Percentiles rank a stretch among this genome's conserved stretches.
Evolutionary conservation across 2,113 vertebrate genomes (phyloP).

Genomic region (Colaptes auratus): DNA sequence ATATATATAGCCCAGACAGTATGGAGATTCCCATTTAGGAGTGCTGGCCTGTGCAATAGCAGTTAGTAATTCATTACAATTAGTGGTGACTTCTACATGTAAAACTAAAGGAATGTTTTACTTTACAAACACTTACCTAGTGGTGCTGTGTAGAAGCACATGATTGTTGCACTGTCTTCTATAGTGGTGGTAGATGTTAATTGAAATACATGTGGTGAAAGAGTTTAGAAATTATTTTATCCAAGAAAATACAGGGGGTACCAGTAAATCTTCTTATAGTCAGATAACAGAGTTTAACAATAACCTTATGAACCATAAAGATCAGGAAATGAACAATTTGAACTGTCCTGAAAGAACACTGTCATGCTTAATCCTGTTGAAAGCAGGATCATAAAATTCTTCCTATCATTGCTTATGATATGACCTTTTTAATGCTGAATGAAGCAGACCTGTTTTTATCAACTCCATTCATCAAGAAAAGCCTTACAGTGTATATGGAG

Average conservation of each 20-base stretch:
- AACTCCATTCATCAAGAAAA: neutral
- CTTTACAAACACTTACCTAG: neutral
- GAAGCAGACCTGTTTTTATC: neutral
- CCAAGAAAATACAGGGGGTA: conserved; percentile 32
- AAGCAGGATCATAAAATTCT: conserved; percentile 10
- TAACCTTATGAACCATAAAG: neutral
- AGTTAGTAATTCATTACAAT: neutral
- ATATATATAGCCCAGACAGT: neutral
- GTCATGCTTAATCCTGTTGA: neutral
- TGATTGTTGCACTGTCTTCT: neutral
- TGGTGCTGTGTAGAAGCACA: neutral
- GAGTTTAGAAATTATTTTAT: neutral
- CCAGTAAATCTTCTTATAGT: conserved; percentile 33
- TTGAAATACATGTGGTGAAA: neutral
- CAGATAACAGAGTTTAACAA: conserved; percentile 36
- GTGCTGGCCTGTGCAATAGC: neutral
- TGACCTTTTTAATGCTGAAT: conserved; percentile 13
- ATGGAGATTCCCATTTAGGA: neutral
- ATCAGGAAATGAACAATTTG: conserved; percentile 21
- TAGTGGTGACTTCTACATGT: neutral
- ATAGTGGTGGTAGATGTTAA: neutral
- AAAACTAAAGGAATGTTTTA: neutral
- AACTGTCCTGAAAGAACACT: neutral
- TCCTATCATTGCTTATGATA: neutral
- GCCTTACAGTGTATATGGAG: neutral